Evolutionary conservation across 2,888 invertebrate species (phyloP).

Genomic region (Galerucella pusilla): DNA sequence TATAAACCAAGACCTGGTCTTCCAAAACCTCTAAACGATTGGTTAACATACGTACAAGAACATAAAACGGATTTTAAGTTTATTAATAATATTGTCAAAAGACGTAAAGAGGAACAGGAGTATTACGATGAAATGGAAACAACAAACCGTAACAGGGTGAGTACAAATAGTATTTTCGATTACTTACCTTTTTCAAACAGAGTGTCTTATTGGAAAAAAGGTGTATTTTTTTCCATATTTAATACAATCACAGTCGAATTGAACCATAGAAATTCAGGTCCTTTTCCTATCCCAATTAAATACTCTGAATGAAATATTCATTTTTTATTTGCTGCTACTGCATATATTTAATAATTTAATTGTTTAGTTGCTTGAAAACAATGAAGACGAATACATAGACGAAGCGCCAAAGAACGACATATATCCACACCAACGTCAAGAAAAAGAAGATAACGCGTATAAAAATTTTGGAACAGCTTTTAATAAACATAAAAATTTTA

Average conservation of each 20-base stretch:
- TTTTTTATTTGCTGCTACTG: neutral
- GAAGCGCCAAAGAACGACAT: conserved; percentile 48
- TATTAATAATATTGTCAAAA: conserved; percentile 54
- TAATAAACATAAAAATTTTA: conserved; percentile 12
- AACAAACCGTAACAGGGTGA: conserved; percentile 25
- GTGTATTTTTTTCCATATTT: too few relatives aligned
- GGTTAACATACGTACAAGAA: conserved; percentile 57
- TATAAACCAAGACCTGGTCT: conserved; percentile 57
- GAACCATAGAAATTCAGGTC: too few relatives aligned
- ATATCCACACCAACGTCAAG: conserved; percentile 47
- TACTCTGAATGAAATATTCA: neutral
- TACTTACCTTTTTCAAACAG: neutral
- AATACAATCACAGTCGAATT: too few relatives aligned
- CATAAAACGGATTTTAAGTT: conserved; percentile 59
- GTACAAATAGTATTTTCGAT: neutral
- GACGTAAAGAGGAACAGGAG: conserved; percentile 39
- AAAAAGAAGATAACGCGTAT: conserved; percentile 33
- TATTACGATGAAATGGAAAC: conserved; percentile 33
- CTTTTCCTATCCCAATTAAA: neutral
- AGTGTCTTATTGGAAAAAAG: too few relatives aligned
- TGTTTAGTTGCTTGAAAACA: conserved; percentile 11
- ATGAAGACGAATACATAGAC: conserved; percentile 30
- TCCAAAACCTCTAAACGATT: conserved; percentile 60
- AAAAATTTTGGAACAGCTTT: conserved; percentile 3
- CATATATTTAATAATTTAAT: neutral